A percentile compares a stretch with the other conserved stretches of the same genome.
Evolutionary conservation across 1,140 invertebrate genomes (phyloP).

Genomic region (Drosophila gunungcola): DNA sequence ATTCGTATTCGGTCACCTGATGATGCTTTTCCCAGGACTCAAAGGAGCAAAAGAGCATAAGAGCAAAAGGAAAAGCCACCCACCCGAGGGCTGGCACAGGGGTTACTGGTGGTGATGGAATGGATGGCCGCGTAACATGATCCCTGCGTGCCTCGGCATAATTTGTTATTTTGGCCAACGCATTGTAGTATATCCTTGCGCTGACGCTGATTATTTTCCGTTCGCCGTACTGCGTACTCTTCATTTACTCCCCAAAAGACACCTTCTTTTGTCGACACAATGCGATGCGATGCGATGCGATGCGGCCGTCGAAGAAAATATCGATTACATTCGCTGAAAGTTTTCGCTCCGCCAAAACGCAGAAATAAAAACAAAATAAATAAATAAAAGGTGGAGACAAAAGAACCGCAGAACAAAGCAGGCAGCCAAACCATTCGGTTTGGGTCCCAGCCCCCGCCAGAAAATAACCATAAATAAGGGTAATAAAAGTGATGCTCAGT

Average conservation of each 20-base stretch:
- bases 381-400: conserved; percentile 23
- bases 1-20: conserved; percentile 60
- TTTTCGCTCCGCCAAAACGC: conserved; percentile 41
- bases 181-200: conserved; percentile 50
- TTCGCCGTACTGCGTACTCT: background rate
- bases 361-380: conserved; percentile 1
- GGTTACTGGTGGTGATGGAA: conserved; percentile 4
- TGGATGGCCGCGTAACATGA: conserved; percentile 52
- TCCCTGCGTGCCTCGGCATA: conserved; percentile 76
- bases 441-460: conserved; percentile 12
- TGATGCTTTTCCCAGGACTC: conserved; percentile 69
- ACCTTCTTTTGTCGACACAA: conserved; percentile 43
- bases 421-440: conserved; percentile 19
- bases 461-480: conserved; percentile 79
- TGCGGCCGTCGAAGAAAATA: conserved; percentile 27
- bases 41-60: no score
- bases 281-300: no score
- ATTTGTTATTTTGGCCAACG: conserved; percentile 75
- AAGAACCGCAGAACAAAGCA: conserved; percentile 30
- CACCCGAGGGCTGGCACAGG: conserved; percentile 10
- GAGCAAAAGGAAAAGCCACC: conserved; percentile 17
- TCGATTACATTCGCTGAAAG: conserved; percentile 56
- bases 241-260: conserved; percentile 14
- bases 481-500: conserved; percentile 80
- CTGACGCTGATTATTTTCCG: conserved; percentile 49